phyloP scores from a whole-genome alignment of 2,797 vertebrate genomes.

The Callimico goeldii region DNA sequence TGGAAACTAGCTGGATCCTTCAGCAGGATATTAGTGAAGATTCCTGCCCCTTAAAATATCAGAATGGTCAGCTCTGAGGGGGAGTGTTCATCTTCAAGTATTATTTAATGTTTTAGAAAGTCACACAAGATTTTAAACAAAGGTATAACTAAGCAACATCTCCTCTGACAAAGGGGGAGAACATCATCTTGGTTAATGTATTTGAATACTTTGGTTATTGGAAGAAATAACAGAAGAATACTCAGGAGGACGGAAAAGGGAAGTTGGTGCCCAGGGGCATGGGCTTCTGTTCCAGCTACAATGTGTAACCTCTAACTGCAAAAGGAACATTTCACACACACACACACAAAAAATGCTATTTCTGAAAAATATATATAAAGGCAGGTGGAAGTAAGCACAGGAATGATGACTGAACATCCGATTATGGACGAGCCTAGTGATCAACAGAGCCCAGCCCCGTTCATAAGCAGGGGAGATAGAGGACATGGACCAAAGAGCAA shows the following conservation, averaged over 20 bases:
- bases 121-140: background rate
- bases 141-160: background rate
- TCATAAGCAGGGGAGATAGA: background rate
- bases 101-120: background rate
- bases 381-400: background rate
- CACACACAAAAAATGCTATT: background rate
- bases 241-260: background rate
- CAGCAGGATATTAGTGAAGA: background rate
- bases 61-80: background rate
- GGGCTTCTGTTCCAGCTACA: background rate
- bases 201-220: background rate
- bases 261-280: rapidly evolving
- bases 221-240: background rate
- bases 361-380: background rate
- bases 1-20: background rate
- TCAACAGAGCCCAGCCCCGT: background rate
- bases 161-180: background rate
- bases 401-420: too few species aligned
- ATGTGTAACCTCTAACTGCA: background rate
- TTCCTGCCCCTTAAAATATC: background rate
- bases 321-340: background rate
- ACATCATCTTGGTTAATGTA: background rate
- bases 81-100: background rate
- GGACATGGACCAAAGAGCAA: too few species aligned
- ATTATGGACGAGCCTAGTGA: background rate